phyloP scores from a whole-genome alignment of 2,888 invertebrate species.

The Luffia ferchaultella region DNA sequence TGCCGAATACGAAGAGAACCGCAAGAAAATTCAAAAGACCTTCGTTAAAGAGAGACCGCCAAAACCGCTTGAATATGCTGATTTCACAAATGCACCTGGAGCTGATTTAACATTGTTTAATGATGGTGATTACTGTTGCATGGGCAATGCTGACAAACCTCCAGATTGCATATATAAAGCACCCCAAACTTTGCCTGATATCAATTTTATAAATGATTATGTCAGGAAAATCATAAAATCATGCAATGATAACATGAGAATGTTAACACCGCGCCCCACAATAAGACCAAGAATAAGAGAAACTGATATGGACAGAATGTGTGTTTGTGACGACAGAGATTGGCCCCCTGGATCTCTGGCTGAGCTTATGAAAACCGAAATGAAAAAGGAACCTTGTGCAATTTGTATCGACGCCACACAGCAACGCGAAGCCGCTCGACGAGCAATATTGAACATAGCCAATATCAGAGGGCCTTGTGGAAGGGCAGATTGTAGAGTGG shows the following conservation, averaged over 20 bases:
- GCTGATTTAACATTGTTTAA: constrained; percentile 43
- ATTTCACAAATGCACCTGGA: constrained; percentile 47
- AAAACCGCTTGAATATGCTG: constrained; percentile 34
- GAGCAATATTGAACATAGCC: constrained; percentile 39
- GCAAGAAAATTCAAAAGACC: constrained; percentile 37
- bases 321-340: constrained; percentile 43
- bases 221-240: constrained; percentile 49
- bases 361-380: constrained; percentile 39
- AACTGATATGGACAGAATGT: constrained; percentile 48
- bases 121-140: constrained; percentile 45
- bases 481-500: constrained; percentile 47
- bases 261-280: constrained; percentile 47
- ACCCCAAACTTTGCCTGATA: constrained; percentile 45
- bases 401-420: constrained; percentile 34
- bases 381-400: constrained; percentile 38
- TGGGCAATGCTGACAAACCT: constrained; percentile 43
- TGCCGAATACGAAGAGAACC: constrained; percentile 37
- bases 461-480: constrained; percentile 56
- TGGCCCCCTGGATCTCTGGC: constrained; percentile 46
- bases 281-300: constrained; percentile 47
- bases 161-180: constrained; percentile 42
- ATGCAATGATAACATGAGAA: constrained; percentile 56
- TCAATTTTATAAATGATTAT: constrained; percentile 48
- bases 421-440: constrained; percentile 18
- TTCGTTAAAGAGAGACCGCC: constrained; percentile 32